Conservation (phyloP, 1,140 invertebrate species). For the Drosophila pruinosa region DNA sequence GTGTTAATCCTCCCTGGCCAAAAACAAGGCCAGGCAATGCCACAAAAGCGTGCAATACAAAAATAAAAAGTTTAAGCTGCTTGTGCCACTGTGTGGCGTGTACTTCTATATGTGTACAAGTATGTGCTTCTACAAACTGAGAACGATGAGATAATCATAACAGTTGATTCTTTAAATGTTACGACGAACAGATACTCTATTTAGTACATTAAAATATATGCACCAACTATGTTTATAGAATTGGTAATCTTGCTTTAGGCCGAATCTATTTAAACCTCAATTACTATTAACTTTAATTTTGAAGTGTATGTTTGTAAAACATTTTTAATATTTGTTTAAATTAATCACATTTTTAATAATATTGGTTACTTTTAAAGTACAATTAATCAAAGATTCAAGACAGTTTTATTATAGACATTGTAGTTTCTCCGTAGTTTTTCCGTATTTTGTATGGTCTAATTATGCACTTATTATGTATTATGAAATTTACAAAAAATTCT, state of each 20-base stretch:
- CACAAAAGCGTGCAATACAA: slow-evolving; percentile 32
- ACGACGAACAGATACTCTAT: slow-evolving; percentile 1
- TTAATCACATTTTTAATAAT: background rate
- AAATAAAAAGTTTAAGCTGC: slow-evolving; percentile 46
- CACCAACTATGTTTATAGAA: no score
- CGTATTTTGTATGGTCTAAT: no score
- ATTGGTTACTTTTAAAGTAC: background rate
- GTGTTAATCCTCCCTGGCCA: slow-evolving; percentile 67
- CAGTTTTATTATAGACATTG: no score
- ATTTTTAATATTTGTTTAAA: no score
- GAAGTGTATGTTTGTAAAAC: no score
- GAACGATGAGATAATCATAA: slow-evolving; percentile 19
- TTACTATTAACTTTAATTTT: no score
- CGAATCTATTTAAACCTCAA: no score
- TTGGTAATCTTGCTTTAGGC: no score
- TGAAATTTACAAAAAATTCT: background rate
- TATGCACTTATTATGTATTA: background rate
- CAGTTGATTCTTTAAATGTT: background rate
- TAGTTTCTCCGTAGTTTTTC: no score
- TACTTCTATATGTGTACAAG: background rate
- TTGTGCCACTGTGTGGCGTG: slow-evolving; percentile 3
- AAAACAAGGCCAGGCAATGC: background rate
- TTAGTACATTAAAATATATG: no score
- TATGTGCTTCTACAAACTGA: background rate
- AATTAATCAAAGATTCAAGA: no score